Percentiles rank a stretch among this genome's conserved stretches.
These are phyloP conservation scores for Rhinogobius similis DNA, from an alignment of 2,113 vertebrate genomes.

Conservation along the genomic window DNA sequence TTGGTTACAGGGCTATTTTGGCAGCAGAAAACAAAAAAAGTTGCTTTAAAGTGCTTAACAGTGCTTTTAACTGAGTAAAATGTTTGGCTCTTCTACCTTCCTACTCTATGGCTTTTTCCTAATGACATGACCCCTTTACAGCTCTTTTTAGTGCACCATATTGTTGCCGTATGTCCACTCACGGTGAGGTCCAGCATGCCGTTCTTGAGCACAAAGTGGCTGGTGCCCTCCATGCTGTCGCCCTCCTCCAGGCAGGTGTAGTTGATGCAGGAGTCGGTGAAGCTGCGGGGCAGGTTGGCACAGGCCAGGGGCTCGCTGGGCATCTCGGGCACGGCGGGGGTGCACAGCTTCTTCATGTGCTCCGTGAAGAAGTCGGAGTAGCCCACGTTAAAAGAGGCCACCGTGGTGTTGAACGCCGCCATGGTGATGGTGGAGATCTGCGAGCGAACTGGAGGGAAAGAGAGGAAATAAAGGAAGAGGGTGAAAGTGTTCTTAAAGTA, in stretches of 20 bases:
- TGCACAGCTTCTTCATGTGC: conserved; percentile 97
- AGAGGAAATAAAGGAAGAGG: too few relatives aligned
- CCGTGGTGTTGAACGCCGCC: conserved; percentile 96
- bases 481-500: too few relatives aligned
- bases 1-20: too few relatives aligned
- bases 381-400: conserved; percentile 97
- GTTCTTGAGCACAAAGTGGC: conserved; percentile 96
- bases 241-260: conserved; percentile 96
- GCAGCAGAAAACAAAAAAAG: too few relatives aligned
- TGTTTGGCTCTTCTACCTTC: too few relatives aligned
- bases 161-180: too few relatives aligned
- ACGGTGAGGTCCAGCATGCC: conserved; percentile 98
- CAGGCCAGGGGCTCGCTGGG: conserved; percentile 91
- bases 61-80: too few relatives aligned
- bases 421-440: conserved; percentile 99
- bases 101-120: too few relatives aligned
- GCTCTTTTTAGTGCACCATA: too few relatives aligned
- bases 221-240: conserved; percentile 95
- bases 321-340: conserved; percentile 87
- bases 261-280: conserved; percentile 99
- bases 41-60: too few relatives aligned
- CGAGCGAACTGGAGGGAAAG: conserved; percentile 83
- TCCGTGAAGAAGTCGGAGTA: conserved; percentile 98
- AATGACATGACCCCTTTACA: too few relatives aligned
- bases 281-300: conserved; percentile 93